Evolutionary conservation across 2,888 invertebrate species (phyloP).

Genomic region (Listrodromus nycthemerus): DNA sequence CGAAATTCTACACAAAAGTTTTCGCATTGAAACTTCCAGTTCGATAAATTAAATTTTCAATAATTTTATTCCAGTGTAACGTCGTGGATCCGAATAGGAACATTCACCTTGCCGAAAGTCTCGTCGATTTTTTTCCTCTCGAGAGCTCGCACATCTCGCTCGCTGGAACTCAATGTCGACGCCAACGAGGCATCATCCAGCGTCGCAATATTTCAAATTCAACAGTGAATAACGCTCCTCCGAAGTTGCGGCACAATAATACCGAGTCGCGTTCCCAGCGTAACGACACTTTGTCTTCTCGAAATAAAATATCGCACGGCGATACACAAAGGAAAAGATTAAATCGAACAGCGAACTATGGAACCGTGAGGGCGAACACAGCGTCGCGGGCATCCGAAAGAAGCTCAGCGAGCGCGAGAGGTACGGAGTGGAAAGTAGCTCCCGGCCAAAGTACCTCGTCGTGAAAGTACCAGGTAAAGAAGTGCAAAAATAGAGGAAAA

Average conservation of each 20-base stretch:
- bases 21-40: too few species aligned
- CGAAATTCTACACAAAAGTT: too few species aligned
- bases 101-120: too few species aligned
- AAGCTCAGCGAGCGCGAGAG: constrained; percentile 4
- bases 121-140: too few species aligned
- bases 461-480: constrained; percentile 19
- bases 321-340: constrained; percentile 29
- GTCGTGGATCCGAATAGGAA: too few species aligned
- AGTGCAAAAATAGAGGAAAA: constrained; percentile 11
- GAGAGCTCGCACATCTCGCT: too few species aligned
- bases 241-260: neutral
- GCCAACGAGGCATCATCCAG: too few species aligned
- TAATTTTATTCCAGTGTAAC: too few species aligned
- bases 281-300: constrained; percentile 29
- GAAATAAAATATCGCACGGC: constrained; percentile 25
- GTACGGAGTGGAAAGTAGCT: constrained; percentile 10
- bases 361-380: neutral
- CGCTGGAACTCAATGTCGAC: too few species aligned
- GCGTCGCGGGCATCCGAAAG: constrained; percentile 21
- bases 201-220: constrained; percentile 15
- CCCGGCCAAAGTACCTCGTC: constrained; percentile 42
- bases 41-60: too few species aligned
- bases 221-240: constrained; percentile 26
- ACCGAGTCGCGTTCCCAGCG: neutral
- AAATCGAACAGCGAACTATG: constrained; percentile 14